Evolutionary conservation across 2,113 vertebrate species (phyloP).

Genomic region (Okapia johnstoni): DNA sequence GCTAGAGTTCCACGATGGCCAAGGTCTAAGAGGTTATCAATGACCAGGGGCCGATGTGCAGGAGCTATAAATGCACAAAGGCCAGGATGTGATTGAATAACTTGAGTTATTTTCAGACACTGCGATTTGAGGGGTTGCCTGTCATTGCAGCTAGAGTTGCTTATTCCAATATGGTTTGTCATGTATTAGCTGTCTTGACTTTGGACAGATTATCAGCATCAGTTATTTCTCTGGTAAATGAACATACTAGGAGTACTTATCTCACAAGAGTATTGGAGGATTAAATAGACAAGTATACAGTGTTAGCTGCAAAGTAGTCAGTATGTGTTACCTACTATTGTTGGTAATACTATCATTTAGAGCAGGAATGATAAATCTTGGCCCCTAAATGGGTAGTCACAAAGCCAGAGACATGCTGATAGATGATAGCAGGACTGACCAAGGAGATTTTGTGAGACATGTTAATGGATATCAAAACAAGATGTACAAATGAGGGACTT

Average conservation of each 20-base stretch:
- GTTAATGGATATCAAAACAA: background rate
- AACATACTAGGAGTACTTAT: background rate
- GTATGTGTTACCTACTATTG: background rate
- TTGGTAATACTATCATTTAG: background rate
- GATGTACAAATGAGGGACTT: background rate
- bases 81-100: background rate
- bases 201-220: background rate
- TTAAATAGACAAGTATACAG: background rate
- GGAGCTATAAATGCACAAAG: background rate
- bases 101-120: background rate
- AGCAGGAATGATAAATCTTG: background rate
- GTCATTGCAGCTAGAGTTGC: background rate
- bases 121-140: background rate
- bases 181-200: background rate
- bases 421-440: background rate
- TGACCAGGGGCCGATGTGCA: too few species aligned
- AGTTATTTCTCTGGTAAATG: background rate
- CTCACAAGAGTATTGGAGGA: background rate
- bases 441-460: background rate
- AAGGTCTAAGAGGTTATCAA: background rate
- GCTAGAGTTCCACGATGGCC: background rate
- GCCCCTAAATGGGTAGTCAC: background rate
- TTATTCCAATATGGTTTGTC: background rate
- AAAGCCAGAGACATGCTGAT: background rate
- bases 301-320: background rate